Conservation (phyloP, 1,140 invertebrate genomes). For the Conus betulinus region DNA sequence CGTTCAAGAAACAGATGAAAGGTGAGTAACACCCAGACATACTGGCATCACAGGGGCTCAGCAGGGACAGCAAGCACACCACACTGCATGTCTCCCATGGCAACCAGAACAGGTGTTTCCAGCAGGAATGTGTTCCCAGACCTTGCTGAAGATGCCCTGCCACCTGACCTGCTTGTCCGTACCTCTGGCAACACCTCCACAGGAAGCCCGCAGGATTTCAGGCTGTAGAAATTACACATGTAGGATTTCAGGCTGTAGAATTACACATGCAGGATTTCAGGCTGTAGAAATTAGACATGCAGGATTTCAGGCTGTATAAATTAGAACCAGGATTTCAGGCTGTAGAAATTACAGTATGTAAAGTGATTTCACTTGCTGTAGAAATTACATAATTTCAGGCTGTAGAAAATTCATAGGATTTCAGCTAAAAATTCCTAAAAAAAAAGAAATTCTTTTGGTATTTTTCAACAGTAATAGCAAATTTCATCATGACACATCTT, state of each 20-base stretch:
- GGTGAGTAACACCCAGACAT: slow-evolving; percentile 11
- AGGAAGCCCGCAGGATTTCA: slow-evolving; percentile 80
- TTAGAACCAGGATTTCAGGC: neutral
- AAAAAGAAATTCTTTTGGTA: no score
- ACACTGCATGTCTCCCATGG: slow-evolving; percentile 89
- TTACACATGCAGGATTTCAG: slow-evolving; percentile 62
- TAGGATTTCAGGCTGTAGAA: slow-evolving; percentile 59
- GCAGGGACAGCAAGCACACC: slow-evolving; percentile 87
- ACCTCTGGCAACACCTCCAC: slow-evolving; percentile 84
- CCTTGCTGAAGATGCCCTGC: slow-evolving; percentile 81
- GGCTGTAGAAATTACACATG: slow-evolving; percentile 58
- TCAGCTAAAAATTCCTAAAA: no score
- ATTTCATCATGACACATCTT: no score
- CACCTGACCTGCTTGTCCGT: slow-evolving; percentile 80
- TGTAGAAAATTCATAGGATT: no score
- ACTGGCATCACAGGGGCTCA: slow-evolving; percentile 79
- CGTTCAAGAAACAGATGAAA: no score
- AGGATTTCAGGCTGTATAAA: neutral
- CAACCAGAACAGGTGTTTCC: slow-evolving; percentile 84
- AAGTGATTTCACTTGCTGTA: neutral
- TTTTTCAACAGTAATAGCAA: no score
- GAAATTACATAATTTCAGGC: neutral
- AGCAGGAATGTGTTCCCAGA: slow-evolving; percentile 87
- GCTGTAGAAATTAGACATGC: slow-evolving; percentile 46
- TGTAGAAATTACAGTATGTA: neutral